Evolutionary conservation across 2,888 invertebrate species (phyloP), one percentile per base, ranked within the genome.

Genomic region (Erebia aethiops): DNA sequence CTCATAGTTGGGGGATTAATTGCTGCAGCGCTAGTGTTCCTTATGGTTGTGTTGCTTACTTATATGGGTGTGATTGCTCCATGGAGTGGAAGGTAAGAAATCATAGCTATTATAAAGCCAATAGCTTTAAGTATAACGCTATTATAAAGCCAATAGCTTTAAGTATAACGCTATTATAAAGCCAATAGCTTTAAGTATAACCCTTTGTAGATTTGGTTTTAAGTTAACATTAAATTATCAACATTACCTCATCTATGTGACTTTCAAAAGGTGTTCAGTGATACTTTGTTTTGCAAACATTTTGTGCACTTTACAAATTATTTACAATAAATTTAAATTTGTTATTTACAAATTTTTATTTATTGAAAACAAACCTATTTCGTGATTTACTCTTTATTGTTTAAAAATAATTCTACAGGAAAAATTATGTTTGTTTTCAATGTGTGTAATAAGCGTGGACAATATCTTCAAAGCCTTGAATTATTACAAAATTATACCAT

Each of bases 11-110:
- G 97, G 1, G 97, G 96, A 9, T 85, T 97, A 57, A 87, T 95
- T 1, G 95, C 98, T 0, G 98, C 98, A 1, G 96, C 92, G 0
- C 77, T 96, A 1, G 98, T 99, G 9, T 97, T 99, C 87, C 81
- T 97, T 4, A 94, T 95, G 49, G 97, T 99, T 4, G 98, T 99
- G 58, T 90, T 95, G 10, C 94, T 99, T n/a, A 99, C 99, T 0
- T 98, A 98, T 86, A 94, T 97, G 81, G 99, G 99, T 71, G 96
- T 98, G 78, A 97, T 99, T 77, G 99, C 99, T 2, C 99, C 99
- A 1, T 98, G 98, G 98, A 97, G 97, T 88, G 98, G 98, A 80
- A 90, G 96, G 95, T 95, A 80, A 82, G 35, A 35, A 35, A 35
- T 35, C 35, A 1, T 35, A 35, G 54, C 13, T 13, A 26, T 13